These are phyloP conservation scores for Gavialis gangeticus DNA, from an alignment of 2,113 vertebrate genomes.

Conservation along the genomic window DNA sequence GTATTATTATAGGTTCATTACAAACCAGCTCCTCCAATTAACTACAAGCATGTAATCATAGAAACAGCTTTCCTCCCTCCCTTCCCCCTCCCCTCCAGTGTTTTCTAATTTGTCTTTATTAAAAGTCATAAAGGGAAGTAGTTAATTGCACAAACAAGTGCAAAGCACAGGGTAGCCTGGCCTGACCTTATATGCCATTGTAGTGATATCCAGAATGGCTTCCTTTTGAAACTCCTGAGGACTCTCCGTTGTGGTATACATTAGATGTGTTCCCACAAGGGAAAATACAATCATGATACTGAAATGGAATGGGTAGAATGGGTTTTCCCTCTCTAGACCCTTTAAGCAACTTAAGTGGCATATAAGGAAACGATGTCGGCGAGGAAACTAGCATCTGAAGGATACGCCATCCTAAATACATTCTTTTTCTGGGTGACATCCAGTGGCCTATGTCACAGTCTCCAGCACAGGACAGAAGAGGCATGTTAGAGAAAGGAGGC, in stretches of 20 bases:
- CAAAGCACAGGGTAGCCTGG: background rate
- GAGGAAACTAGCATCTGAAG: background rate
- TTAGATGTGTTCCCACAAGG: background rate
- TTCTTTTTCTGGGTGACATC: background rate
- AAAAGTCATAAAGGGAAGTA: fast-evolving
- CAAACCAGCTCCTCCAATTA: background rate
- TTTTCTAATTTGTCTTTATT: background rate
- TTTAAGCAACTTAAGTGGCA: background rate
- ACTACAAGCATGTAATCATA: fast-evolving
- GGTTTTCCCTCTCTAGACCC: background rate
- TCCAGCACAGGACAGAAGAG: background rate
- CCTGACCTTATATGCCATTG: background rate
- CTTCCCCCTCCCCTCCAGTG: fast-evolving
- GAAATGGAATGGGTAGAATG: background rate
- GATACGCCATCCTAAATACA: background rate
- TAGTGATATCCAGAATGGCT: background rate
- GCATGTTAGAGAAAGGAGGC: background rate
- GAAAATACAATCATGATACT: background rate
- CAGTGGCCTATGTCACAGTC: background rate
- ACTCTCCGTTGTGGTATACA: background rate
- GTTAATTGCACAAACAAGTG: background rate
- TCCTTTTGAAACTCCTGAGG: background rate
- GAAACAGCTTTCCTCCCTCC: fast-evolving
- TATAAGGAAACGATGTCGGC: background rate
- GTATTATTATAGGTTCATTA: background rate